Evolutionary conservation across 2,888 invertebrate genomes (phyloP), one percentile per base, ranked within the genome.

Genomic region (Hoplodrina ambigua): DNA sequence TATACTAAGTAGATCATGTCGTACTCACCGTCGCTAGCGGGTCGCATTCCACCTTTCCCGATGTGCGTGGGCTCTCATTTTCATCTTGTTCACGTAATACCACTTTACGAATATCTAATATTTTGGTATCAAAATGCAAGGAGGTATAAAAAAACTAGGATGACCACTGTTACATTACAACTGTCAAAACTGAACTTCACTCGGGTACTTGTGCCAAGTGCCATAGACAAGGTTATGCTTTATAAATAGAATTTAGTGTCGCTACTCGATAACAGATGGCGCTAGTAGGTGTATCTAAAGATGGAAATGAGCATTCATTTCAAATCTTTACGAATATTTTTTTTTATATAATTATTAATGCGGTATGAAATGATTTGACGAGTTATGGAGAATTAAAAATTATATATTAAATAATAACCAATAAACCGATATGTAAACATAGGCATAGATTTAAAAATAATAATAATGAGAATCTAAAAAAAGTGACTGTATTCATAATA

Each of bases 1-100:
- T 87, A 88, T 85, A 88, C 82, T 87, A 87, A 85, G 87, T 84
- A 83, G 83, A 82, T 87, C 85, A 84, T 87, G 79, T 85, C 75
- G 83, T 70, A 92, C 95, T 95, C 87, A 96, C 95, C 92, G 92
- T 91, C 89, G 94, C 95, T 95, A 94, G 94, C 95, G 95, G 91
- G 86, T 90, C 90, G 92, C 94, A 95, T 94, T 94, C 95, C 95
- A 94, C 93, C 94, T 92, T 93, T 93, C 92, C 88, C 93, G 92
- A 89, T 92, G 87, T 94, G 95, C 95, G 95, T 95, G 95, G 95
- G 95, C 87, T 94, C 90, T 91, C 93, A 95, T 95, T 95, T 94
- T 95, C 95, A 95, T 95, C 94, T 93, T 94, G 95, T 94, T 95
- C 95, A 96, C 95, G 95, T 96, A 96, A 96, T 94, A 95, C 92